These are phyloP conservation scores for Drosophila auraria DNA, from an alignment of 1,140 invertebrate genomes.

Conservation along the genomic window DNA sequence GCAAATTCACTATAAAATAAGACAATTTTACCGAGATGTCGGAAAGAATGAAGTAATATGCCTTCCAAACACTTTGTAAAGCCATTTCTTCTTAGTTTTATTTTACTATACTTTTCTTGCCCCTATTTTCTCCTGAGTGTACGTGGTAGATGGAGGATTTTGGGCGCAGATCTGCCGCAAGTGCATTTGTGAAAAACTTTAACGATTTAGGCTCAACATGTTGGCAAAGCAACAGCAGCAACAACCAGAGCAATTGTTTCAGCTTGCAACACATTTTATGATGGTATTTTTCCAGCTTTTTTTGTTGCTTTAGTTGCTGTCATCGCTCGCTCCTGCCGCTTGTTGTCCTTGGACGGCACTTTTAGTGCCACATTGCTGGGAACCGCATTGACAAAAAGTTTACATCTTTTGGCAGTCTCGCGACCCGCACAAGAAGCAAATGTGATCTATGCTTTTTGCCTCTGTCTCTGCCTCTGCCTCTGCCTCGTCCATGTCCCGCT, in stretches of 20 bases:
- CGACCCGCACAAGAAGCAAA: slow-evolving; percentile 54
- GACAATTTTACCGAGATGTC: too few relatives aligned
- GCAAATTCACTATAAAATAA: too few relatives aligned
- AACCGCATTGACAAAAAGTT: slow-evolving; percentile 76
- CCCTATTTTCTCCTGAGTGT: not conserved
- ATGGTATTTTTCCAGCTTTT: slow-evolving; percentile 43
- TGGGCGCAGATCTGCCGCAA: slow-evolving; percentile 60
- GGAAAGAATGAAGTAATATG: too few relatives aligned
- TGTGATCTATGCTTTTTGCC: slow-evolving; percentile 75
- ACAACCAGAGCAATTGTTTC: slow-evolving; percentile 67
- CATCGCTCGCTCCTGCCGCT: slow-evolving; percentile 43
- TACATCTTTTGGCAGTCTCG: slow-evolving; percentile 65
- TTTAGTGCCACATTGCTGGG: slow-evolving; percentile 58
- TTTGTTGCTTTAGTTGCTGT: slow-evolving; percentile 32
- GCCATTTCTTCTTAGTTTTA: too few relatives aligned
- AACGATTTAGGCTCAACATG: slow-evolving; percentile 83
- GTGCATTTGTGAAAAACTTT: slow-evolving; percentile 83
- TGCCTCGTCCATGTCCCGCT: not conserved
- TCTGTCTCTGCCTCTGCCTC: not conserved
- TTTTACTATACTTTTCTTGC: too few relatives aligned
- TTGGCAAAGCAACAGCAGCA: slow-evolving; percentile 59
- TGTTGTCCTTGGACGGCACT: slow-evolving; percentile 74
- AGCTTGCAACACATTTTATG: slow-evolving; percentile 77
- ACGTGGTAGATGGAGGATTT: not conserved
- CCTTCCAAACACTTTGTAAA: too few relatives aligned